Evolutionary conservation across 2,113 vertebrate genomes (phyloP), one percentile per base, ranked within the genome.

Genomic region (Rhynchomys soricoides): DNA sequence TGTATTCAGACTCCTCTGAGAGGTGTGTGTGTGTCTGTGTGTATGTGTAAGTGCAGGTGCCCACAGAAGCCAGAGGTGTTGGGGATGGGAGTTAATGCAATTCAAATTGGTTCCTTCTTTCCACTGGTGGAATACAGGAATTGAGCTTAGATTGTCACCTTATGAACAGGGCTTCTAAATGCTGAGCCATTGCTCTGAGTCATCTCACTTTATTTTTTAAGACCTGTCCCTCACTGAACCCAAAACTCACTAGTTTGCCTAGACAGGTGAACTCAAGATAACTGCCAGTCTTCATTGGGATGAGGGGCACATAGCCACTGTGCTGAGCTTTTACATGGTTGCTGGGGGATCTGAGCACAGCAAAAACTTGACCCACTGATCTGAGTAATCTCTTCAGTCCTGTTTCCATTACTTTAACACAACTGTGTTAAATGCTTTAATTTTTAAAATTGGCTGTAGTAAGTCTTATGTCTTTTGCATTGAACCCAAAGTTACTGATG

Each of bases 401-500:
- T 43, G 12, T 83, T 62, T 62, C 55, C 24, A 43, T 62, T 83
- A 43, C 79, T 83, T 83, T 29, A 62, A 62, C 29, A 55, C 24
- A 88, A 24, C 50, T 26, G 0, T 77, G 64, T 88, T 15, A 43
- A 8, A 7, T 50, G 3, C 10, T 86, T 90, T 2, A 24, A 52
- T 13, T 88, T 82, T 24, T 48, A 13, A 82, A 90, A 21, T 17
- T 93, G 74, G 40, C 66, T 74, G 24, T 21, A 55, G 5, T 17
- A 16, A 52, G 62, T 89, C 89, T 94, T 78, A 78, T 78, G 82
- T 62, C 22, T 59, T 89, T 95, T 71, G 90, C 59, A 59, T 71
- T 64, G 7, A 74, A 79, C 24, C 31, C 86, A 91, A 88, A 86
- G 37, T 81, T 21, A 96, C 91, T 81, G 11, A n/a, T 82, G 22